phyloP scores from a whole-genome alignment of 2,797 vertebrate species.

The Leucoraja ocellata region DNA sequence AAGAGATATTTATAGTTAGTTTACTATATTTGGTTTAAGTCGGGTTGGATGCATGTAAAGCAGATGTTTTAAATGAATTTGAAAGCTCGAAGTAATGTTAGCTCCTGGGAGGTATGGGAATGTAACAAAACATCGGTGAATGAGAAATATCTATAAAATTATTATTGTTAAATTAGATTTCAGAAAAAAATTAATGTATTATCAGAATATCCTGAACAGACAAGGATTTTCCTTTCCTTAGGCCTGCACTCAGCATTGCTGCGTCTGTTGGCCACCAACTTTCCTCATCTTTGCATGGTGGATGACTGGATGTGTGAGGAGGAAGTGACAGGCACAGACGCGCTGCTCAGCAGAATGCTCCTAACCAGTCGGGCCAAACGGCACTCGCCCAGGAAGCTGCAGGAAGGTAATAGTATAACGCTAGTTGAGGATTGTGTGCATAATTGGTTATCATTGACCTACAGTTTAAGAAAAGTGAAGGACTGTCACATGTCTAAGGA shows the following conservation, averaged over 20 bases:
- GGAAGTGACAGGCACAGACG: conserved; percentile 87
- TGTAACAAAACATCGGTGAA: neutral
- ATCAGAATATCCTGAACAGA: neutral
- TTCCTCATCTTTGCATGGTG: conserved; percentile 92
- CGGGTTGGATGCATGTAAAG: neutral
- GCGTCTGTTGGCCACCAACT: conserved; percentile 91
- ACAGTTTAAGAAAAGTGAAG: neutral
- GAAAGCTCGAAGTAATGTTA: neutral
- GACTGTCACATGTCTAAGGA: too few species aligned
- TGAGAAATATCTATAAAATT: neutral
- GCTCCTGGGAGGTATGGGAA: neutral
- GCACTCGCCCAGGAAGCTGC: conserved; percentile 82
- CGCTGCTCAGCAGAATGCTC: conserved; percentile 83
- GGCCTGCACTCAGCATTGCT: conserved; percentile 88
- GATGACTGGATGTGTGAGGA: conserved; percentile 98
- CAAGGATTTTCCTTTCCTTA: conserved; percentile 46
- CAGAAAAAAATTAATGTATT: neutral
- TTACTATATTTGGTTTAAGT: neutral
- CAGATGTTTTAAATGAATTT: neutral
- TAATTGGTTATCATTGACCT: neutral
- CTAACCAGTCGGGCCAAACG: conserved; percentile 78
- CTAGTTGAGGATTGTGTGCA: neutral
- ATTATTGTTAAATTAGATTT: neutral
- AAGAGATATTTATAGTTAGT: neutral
- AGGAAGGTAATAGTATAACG: conserved; percentile 66